Percentiles rank a stretch among this genome's conserved stretches.
These are phyloP conservation scores for Saccostrea cuccullata DNA, from an alignment of 1,140 invertebrate species.

Conservation along the genomic window DNA sequence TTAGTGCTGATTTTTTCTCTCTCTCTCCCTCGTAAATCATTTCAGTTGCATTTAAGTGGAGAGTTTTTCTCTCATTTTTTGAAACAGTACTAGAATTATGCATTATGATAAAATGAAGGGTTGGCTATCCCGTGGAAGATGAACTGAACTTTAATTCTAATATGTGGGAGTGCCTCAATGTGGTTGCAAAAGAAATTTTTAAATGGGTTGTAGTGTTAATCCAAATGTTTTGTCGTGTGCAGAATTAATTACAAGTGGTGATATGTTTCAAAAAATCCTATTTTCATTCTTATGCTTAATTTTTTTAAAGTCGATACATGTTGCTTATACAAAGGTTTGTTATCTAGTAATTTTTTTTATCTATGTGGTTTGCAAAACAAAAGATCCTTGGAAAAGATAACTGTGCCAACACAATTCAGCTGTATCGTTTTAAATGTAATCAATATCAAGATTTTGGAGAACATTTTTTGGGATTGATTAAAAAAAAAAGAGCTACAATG, in stretches of 20 bases:
- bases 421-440: neutral
- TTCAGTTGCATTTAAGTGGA: neutral
- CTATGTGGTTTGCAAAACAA: too few relatives aligned
- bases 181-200: constrained; percentile 12
- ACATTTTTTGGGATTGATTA: neutral
- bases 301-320: too few relatives aligned
- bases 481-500: neutral
- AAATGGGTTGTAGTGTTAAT: constrained; percentile 19
- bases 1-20: constrained; percentile 9
- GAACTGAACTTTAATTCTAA: neutral
- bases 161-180: neutral
- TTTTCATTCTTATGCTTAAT: neutral
- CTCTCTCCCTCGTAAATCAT: neutral
- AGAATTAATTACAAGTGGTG: neutral
- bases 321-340: too few relatives aligned
- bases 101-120: neutral
- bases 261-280: neutral
- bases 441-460: neutral
- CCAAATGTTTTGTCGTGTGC: neutral
- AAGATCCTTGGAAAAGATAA: neutral
- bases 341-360: too few relatives aligned
- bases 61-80: neutral
- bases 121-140: neutral
- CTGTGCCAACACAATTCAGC: neutral
- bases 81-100: neutral